Percentiles rank a stretch among this genome's conserved stretches.
Conservation (phyloP, 2,888 invertebrate genomes). For the Nemapogon koenigi region DNA sequence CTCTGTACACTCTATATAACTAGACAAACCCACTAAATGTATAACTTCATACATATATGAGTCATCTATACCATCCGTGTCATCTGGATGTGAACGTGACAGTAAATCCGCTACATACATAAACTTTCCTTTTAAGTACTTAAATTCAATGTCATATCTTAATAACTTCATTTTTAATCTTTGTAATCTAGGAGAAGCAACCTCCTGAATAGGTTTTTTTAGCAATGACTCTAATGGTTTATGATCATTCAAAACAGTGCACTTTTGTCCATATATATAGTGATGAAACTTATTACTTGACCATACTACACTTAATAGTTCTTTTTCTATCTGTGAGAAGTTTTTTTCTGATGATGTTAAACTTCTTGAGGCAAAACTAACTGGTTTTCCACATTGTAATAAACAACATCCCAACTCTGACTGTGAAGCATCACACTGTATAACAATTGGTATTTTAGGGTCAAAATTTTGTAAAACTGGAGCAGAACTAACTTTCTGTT, state of each 20-base stretch:
- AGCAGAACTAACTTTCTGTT: too few species aligned
- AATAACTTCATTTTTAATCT: too few species aligned
- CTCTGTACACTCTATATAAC: too few species aligned
- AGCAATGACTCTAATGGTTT: background rate
- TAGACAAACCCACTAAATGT: too few species aligned
- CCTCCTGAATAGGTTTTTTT: background rate
- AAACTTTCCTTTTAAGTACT: background rate
- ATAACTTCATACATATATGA: too few species aligned
- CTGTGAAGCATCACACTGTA: background rate
- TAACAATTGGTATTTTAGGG: background rate
- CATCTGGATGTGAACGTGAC: too few species aligned
- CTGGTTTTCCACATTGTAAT: background rate
- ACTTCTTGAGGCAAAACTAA: background rate
- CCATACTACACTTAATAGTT: background rate
- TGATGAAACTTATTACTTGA: background rate
- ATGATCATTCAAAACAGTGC: background rate
- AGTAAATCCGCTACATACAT: background rate
- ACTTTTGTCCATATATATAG: background rate
- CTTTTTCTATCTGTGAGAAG: constrained; percentile 1
- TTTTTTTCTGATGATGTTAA: background rate
- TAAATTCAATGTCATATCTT: too few species aligned
- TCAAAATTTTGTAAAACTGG: constrained; percentile 1
- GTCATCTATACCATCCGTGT: too few species aligned
- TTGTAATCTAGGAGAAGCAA: background rate
- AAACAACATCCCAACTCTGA: background rate